Conservation (phyloP, 2,113 vertebrate species). For the Aegotheles bennettii region DNA sequence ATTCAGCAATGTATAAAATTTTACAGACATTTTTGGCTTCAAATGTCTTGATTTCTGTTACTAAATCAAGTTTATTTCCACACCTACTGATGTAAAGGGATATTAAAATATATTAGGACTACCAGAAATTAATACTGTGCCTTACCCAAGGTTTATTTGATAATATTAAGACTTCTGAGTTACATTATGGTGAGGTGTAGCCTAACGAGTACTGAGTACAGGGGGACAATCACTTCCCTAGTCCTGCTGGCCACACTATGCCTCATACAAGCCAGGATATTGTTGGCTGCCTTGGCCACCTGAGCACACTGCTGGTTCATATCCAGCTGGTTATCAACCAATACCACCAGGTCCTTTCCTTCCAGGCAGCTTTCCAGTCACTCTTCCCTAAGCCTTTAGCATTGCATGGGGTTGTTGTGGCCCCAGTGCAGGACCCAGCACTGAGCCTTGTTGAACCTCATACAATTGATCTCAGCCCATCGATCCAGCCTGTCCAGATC, state of each 20-base stretch:
- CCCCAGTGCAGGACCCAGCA: rapidly evolving
- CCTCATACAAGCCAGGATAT: rapidly evolving
- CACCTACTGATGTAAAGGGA: not conserved
- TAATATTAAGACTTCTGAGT: not conserved
- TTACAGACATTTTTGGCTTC: not conserved
- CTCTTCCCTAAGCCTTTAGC: not conserved
- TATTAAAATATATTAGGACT: not conserved
- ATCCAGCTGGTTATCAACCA: rapidly evolving
- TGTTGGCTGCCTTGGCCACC: not conserved
- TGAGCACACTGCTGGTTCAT: rapidly evolving
- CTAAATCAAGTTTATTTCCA: not conserved
- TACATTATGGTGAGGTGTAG: not conserved
- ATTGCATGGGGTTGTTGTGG: not conserved
- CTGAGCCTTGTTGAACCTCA: not conserved
- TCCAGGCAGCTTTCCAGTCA: rapidly evolving
- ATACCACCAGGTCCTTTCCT: not conserved
- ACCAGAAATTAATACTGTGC: not conserved
- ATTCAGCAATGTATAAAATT: not conserved
- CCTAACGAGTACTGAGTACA: rapidly evolving
- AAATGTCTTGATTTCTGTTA: not conserved
- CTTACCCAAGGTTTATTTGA: not conserved
- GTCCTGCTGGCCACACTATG: not conserved
- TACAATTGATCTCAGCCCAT: not conserved
- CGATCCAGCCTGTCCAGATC: not conserved
- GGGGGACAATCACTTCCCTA: rapidly evolving